A percentile compares a stretch with the other conserved stretches of the same genome.
These are phyloP conservation scores for Amblyraja radiata DNA, from an alignment of 2,797 vertebrate genomes.

Conservation along the genomic window DNA sequence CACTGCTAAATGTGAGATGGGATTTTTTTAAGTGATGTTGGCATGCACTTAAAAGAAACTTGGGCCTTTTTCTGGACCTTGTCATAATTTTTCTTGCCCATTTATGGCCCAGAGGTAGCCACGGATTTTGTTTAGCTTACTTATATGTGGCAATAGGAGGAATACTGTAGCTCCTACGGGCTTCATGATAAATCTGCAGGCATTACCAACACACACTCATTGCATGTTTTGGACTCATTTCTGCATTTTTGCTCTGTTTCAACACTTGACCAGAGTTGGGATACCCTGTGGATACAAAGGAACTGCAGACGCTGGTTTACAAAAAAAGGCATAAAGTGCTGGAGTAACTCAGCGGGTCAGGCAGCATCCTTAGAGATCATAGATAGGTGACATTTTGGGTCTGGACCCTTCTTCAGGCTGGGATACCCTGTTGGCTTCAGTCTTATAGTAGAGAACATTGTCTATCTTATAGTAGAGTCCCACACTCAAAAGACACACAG, in stretches of 20 bases:
- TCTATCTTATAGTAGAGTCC: no score
- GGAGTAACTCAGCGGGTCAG: no score
- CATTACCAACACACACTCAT: background rate
- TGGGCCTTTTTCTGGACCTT: background rate
- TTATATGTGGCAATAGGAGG: background rate
- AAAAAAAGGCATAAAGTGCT: no score
- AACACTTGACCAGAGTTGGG: background rate
- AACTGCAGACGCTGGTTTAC: no score
- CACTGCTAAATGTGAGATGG: background rate
- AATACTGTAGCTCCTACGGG: background rate
- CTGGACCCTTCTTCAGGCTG: no score
- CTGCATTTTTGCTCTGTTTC: background rate
- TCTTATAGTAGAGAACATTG: background rate
- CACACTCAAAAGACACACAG: no score
- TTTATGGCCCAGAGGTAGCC: background rate
- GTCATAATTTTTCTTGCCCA: background rate
- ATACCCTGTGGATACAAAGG: background rate
- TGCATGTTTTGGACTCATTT: background rate
- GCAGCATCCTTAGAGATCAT: no score
- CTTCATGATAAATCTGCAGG: background rate
- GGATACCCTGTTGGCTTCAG: background rate
- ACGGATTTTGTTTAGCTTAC: background rate
- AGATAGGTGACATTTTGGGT: no score
- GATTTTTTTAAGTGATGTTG: background rate
- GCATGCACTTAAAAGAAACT: background rate